phyloP scores from a whole-genome alignment of 23 tunicate species.

The Trididemnum nubilum region DNA sequence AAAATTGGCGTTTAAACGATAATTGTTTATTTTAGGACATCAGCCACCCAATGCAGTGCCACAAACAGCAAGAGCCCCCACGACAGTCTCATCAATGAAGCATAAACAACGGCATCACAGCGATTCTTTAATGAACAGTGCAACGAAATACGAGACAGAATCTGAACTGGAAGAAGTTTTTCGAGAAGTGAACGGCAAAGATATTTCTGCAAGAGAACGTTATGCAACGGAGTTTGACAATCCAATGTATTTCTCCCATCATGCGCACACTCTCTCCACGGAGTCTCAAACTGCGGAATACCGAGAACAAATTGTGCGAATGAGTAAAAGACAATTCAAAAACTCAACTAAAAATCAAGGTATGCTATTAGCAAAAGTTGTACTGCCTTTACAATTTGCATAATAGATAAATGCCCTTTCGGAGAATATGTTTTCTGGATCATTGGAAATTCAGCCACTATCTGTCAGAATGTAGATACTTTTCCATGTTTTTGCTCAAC shows the following conservation, averaged over 20 bases:
- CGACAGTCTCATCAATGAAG: neutral
- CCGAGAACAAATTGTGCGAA: slow-evolving; percentile 12
- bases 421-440: too few species aligned
- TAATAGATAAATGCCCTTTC: too few species aligned
- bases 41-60: neutral
- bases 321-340: slow-evolving; percentile 16
- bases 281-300: neutral
- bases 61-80: neutral
- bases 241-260: neutral
- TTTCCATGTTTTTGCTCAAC: too few species aligned
- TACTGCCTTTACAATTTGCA: too few species aligned
- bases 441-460: too few species aligned
- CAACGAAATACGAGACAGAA: slow-evolving; percentile 31
- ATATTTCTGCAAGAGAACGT: neutral
- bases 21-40: too few species aligned
- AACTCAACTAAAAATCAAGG: neutral
- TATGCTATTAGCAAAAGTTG: neutral
- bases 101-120: slow-evolving; percentile 36
- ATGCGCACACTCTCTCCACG: neutral
- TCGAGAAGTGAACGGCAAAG: neutral
- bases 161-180: slow-evolving; percentile 25
- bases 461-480: too few species aligned
- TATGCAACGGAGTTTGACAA: neutral
- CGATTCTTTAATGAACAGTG: slow-evolving; percentile 35
- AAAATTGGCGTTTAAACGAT: too few species aligned